Conservation (phyloP, 2,797 vertebrate genomes). For the Eulemur rubriventer region DNA sequence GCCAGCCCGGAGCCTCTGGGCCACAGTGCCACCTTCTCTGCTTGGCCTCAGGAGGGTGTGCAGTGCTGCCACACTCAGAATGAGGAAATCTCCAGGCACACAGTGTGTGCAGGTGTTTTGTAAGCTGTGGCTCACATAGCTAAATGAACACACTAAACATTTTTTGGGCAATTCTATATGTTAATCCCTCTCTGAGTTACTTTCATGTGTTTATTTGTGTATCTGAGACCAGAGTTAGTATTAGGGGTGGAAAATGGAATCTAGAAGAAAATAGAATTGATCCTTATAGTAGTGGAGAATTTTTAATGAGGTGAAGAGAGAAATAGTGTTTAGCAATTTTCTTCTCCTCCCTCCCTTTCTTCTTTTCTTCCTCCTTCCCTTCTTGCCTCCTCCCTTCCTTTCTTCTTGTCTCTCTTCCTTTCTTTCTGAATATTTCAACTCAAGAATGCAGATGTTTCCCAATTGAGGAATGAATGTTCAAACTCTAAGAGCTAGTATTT, state of each 20-base stretch:
- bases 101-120: constrained; percentile 14
- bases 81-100: constrained; percentile 45
- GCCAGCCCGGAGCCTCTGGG: background rate
- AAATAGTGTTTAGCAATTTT: background rate
- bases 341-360: background rate
- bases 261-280: background rate
- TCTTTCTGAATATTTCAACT: constrained; percentile 73
- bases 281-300: constrained; percentile 48
- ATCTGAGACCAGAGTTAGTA: background rate
- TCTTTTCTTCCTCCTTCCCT: background rate
- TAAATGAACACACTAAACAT: background rate
- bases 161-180: constrained; percentile 44
- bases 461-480: constrained; percentile 72
- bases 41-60: background rate
- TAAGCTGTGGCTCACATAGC: constrained; percentile 48
- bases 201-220: constrained; percentile 24
- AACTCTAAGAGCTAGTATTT: constrained; percentile 22
- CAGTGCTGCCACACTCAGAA: background rate
- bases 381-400: fast-evolving
- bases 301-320: constrained; percentile 1
- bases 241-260: background rate
- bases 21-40: background rate
- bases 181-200: constrained; percentile 43
- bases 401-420: constrained; percentile 52
- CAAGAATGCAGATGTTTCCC: constrained; percentile 66